Evolutionary conservation across 2,888 invertebrate species (phyloP), one percentile per base, ranked within the genome.

Genomic region (Ernsta delagoae): DNA sequence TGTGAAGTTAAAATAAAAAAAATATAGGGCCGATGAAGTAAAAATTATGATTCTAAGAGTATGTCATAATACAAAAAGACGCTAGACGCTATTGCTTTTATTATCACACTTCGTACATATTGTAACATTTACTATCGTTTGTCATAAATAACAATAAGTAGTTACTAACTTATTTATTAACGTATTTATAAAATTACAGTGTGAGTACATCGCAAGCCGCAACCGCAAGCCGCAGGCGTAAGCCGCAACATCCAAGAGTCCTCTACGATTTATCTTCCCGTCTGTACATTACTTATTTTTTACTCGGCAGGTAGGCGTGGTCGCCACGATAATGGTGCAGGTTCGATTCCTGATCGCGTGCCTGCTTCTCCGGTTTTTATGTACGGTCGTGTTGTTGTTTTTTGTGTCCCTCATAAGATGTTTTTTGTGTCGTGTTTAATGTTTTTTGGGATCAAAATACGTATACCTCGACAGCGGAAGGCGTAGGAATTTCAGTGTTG

Each of bases 311-410:
- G 86, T 87, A 84, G 88, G 89, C 82, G 89, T 86, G 84, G 79
- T 83, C 76, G 85, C 82, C 80, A 78, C 85, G 82, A 79, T 88
- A 90, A 90, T 90, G 84, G 84, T 78, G 71, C 85, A 82, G 86
- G 87, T 87, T 89, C 82, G 85, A 84, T 84, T 85, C 85, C 81
- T 76, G 84, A 87, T 88, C 90, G 87, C 89, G 91, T 90, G 91
- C 89, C 77, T 77, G 80, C 75, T 78, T 82, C 83, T 86, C 83
- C 78, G 83, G 83, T 82, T 84, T 86, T 83, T 85, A n/a, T 66
- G 59, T 65, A 79, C 69, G 67, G 72, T 80, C 62, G 39, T 69
- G 57, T 68, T 69, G 57, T 69, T 69, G 59, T 59, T 69, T 63
- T 69, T 69, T 68, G 60, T 68, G 9, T 62, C 11, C 81, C 78